phyloP scores from a whole-genome alignment of 2,888 invertebrate genomes.

The Strigamia maritima region DNA sequence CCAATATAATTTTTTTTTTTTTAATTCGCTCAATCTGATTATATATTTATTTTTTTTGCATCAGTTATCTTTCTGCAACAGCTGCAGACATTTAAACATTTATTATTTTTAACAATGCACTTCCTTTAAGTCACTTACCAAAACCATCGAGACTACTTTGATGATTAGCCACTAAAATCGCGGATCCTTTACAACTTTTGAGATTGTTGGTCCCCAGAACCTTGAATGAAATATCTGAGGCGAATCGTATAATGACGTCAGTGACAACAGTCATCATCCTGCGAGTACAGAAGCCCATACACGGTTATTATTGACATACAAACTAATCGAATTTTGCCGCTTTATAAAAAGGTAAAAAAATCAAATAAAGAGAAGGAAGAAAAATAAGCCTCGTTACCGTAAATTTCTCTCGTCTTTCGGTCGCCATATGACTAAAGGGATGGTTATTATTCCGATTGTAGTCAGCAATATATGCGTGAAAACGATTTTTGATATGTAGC shows the following conservation, averaged over 20 bases:
- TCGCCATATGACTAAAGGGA: background rate
- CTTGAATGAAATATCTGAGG: background rate
- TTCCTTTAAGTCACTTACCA: background rate
- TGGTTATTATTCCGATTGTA: background rate
- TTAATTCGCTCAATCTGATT: no score
- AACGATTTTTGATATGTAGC: background rate
- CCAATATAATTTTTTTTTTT: no score
- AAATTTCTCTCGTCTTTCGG: background rate
- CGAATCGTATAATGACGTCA: background rate
- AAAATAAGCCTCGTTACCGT: background rate
- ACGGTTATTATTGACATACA: background rate
- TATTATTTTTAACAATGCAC: no score
- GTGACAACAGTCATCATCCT: background rate
- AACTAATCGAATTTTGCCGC: constrained; percentile 1
- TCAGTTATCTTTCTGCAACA: no score
- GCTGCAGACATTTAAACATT: no score
- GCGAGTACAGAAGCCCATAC: background rate
- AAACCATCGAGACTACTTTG: background rate
- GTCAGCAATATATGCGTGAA: background rate
- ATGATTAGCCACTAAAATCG: background rate
- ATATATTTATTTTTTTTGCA: no score
- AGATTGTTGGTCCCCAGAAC: background rate
- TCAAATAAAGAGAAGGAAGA: background rate
- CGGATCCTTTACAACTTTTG: background rate
- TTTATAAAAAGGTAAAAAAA: background rate